Conservation (phyloP, 2,797 vertebrate species). For the Xenopus petersii region DNA sequence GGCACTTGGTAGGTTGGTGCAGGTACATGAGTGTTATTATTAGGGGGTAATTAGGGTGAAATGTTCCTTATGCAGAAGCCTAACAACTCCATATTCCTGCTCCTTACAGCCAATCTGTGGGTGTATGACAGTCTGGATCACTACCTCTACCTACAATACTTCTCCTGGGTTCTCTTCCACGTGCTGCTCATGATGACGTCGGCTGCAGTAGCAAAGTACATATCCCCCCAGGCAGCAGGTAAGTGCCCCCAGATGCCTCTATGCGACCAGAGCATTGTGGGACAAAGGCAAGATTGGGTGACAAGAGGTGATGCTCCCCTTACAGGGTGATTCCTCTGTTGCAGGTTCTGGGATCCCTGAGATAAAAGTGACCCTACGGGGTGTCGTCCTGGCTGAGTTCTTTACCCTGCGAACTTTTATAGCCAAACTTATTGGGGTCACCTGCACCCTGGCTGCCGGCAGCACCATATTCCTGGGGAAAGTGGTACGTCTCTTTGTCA, state of each 20-base stretch:
- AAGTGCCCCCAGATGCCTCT: not conserved
- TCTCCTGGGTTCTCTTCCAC: conserved; percentile 49
- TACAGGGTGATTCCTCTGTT: not conserved
- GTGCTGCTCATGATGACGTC: conserved; percentile 30
- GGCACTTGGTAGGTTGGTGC: no score
- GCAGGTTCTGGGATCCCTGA: conserved; percentile 51
- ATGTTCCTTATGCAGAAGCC: no score
- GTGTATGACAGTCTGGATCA: conserved; percentile 37
- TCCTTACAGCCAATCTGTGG: conserved; percentile 43
- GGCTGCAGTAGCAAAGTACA: conserved; percentile 41
- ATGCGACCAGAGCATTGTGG: not conserved
- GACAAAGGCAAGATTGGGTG: not conserved
- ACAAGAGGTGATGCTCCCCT: not conserved
- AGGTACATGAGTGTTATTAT: no score
- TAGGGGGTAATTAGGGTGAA: no score
- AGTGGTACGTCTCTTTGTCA: conserved; percentile 42
- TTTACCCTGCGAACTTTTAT: conserved; percentile 50
- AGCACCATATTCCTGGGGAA: conserved; percentile 53
- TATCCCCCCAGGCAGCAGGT: conserved; percentile 51
- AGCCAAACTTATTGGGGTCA: conserved; percentile 49
- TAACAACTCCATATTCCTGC: not conserved
- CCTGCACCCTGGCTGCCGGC: conserved; percentile 47
- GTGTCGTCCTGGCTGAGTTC: conserved; percentile 47
- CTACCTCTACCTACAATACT: conserved; percentile 41
- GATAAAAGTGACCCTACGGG: conserved; percentile 49